Percentiles rank a stretch among this genome's conserved stretches.
These are phyloP conservation scores for Catharus minimus DNA, from an alignment of 2,113 vertebrate genomes.

Conservation along the genomic window DNA sequence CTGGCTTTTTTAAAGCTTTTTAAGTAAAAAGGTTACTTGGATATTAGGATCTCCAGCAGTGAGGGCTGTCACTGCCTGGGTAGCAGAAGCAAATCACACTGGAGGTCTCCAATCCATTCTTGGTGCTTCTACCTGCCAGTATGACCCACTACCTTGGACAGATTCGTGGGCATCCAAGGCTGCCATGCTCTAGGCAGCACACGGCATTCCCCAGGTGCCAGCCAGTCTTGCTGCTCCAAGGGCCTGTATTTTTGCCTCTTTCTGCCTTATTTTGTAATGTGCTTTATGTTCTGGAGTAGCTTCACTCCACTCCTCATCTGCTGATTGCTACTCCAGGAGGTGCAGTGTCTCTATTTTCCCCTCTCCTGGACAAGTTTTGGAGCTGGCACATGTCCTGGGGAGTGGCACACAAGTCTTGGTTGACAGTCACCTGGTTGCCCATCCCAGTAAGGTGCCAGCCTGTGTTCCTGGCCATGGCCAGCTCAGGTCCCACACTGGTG, in stretches of 20 bases:
- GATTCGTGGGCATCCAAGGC: fast-evolving
- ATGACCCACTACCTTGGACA: background rate
- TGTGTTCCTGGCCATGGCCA: background rate
- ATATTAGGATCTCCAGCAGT: background rate
- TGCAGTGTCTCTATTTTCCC: background rate
- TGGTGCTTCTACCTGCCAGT: background rate
- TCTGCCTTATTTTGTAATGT: background rate
- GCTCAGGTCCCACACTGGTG: background rate
- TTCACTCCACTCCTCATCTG: background rate
- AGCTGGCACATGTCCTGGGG: background rate
- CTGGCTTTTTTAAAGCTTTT: background rate
- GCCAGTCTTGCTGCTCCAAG: background rate
- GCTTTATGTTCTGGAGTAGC: background rate
- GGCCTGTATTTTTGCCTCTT: background rate
- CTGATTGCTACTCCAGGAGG: background rate
- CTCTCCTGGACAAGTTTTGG: background rate
- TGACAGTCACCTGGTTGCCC: background rate
- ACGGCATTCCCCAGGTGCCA: background rate
- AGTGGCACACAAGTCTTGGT: background rate
- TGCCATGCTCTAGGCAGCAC: background rate
- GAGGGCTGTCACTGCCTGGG: background rate
- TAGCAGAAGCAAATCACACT: background rate
- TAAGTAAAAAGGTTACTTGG: background rate
- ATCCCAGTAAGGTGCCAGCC: background rate
- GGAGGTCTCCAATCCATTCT: background rate